Base-by-base conservation (phyloP, 2,797 vertebrate genomes). In the Syndactyla subalaris region DNA sequence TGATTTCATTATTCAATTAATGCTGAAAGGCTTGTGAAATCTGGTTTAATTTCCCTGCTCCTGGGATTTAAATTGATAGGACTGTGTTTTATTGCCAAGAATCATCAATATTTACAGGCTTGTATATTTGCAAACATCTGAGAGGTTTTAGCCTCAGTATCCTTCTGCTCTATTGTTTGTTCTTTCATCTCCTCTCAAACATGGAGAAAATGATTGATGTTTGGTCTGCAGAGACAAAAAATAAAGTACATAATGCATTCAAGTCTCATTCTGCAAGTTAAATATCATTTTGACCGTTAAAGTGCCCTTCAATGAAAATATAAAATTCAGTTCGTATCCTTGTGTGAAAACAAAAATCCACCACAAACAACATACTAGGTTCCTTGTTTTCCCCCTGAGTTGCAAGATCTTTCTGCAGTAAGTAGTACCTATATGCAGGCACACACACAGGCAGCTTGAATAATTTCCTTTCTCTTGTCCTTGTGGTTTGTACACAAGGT, bases 1-100 rank as follows among this genome's bases (percentile, higher is more conserved):
- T 96, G 84, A 94, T 92, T 51, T 96, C 79, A 94, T 66, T 93
- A 97, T 91, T 96, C 58, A 93, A 71, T 94, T 96, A 94, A 95
- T 89, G 93, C 62, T 89, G 79, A 52, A 79, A 78, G 32, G 19
- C 75, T 95, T 94, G 45, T 87, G 54, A 95, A 95, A 79, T 52
- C 52, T 93, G 52, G 45, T 88, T 85, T 92, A 93, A 96, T 95
- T 96, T 97, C 30, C 49, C 65, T 87, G 66, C 74, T 93, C 39
- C 57, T 30, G 65, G 62, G 15, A 93, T 27, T 71, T 92, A 91
- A 85, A 92, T 93, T 89, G 78, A 81, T 73, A 94, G n/a, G 72
- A 92, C 46, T 75, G 39, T 13, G 49, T 90, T 96, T 95, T 95
- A 89, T 88, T 96, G 77, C 43, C 65, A 80, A 87, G 96, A 94